These are phyloP conservation scores for Nomada hirtipes DNA, from an alignment of 2,888 invertebrate species.

Conservation along the genomic window DNA sequence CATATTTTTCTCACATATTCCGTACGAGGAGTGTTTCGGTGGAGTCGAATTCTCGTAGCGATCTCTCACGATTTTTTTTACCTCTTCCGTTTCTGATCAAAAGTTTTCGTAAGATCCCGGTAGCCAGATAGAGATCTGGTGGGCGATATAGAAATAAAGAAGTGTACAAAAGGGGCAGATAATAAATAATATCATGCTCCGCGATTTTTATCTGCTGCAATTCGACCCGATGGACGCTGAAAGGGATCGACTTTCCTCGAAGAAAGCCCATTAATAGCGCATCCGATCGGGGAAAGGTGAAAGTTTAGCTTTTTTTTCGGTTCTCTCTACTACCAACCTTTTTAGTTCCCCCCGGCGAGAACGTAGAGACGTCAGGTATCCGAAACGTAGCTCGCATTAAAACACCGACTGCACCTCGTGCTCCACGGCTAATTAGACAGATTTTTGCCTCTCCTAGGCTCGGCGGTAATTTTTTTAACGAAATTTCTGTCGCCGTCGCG, in stretches of 20 bases:
- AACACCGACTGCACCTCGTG: not conserved
- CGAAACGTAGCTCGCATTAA: not conserved
- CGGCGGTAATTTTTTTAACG: not conserved
- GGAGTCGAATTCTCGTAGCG: too few species aligned
- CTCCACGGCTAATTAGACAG: constrained; percentile 23
- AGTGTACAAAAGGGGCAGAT: not conserved
- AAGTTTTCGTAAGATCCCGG: too few species aligned
- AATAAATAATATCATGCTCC: not conserved
- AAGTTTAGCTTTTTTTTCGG: not conserved
- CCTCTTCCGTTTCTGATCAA: too few species aligned
- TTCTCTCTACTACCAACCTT: not conserved
- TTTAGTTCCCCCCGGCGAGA: not conserved
- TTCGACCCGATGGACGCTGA: not conserved
- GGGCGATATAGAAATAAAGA: not conserved
- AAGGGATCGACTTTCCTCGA: constrained; percentile 6
- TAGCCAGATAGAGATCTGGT: too few species aligned
- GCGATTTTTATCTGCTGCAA: constrained; percentile 13
- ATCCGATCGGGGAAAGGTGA: not conserved
- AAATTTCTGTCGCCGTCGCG: constrained; percentile 27
- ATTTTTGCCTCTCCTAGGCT: constrained; percentile 42
- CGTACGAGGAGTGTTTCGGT: not conserved
- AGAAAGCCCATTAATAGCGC: not conserved
- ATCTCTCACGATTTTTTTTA: too few species aligned
- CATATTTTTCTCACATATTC: not conserved
- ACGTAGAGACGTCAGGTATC: not conserved